These are phyloP conservation scores for Hucho hucho DNA, from an alignment of 2,113 vertebrate species.

Conservation along the genomic window DNA sequence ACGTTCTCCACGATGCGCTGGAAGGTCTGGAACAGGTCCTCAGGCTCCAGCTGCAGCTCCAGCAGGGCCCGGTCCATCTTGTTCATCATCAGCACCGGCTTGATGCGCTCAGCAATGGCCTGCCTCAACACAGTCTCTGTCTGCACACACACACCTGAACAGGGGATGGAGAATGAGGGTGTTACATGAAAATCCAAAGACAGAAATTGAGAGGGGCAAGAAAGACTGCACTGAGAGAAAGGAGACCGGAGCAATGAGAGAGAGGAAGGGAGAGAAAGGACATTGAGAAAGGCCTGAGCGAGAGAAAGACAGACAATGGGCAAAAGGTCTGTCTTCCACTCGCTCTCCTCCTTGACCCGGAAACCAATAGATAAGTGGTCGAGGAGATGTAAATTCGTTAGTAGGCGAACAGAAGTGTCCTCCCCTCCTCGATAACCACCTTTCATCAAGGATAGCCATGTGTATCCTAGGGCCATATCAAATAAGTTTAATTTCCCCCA, in stretches of 20 bases:
- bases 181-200: background rate
- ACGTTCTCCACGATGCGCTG: conserved; percentile 87
- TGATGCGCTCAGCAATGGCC: conserved; percentile 85
- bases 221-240: background rate
- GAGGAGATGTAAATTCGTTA: too few species aligned
- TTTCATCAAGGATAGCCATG: too few species aligned
- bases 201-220: background rate
- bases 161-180: background rate
- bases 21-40: conserved; percentile 87
- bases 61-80: conserved; percentile 84
- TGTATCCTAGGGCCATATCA: too few species aligned
- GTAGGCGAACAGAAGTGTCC: too few species aligned
- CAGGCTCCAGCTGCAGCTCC: conserved; percentile 82
- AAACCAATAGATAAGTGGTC: too few species aligned
- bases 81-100: conserved; percentile 86
- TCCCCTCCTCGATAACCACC: too few species aligned
- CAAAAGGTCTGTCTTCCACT: background rate
- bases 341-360: too few species aligned
- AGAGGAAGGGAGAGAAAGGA: background rate
- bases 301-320: background rate
- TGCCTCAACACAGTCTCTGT: conserved; percentile 86
- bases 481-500: too few species aligned
- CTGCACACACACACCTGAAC: conserved; percentile 82
- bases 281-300: too few species aligned
- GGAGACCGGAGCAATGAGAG: background rate